Evolutionary conservation across 2,113 vertebrate species (phyloP).

Genomic region (Gyps fulvus): DNA sequence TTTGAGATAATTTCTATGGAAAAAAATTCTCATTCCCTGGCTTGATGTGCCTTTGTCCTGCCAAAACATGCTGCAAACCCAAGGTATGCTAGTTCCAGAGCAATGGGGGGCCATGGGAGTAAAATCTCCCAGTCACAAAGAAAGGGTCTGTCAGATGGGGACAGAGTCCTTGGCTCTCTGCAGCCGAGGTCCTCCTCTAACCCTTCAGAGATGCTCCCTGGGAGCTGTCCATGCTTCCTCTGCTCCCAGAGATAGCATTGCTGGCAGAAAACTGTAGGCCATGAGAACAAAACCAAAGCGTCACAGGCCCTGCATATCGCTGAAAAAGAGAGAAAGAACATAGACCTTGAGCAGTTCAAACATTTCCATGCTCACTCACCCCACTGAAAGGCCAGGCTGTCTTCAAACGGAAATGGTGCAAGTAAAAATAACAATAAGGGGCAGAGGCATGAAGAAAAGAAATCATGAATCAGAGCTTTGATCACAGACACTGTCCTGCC

Average conservation of each 20-base stretch:
- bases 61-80: not conserved
- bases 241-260: not conserved
- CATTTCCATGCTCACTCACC: not conserved
- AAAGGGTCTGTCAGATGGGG: not conserved
- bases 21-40: not conserved
- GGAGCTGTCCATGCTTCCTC: not conserved
- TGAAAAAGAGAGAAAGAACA: not conserved
- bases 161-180: not conserved
- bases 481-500: not conserved
- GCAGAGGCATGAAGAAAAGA: not conserved
- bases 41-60: not conserved
- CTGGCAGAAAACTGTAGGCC: not conserved
- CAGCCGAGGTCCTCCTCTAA: not conserved
- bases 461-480: not conserved
- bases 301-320: not conserved
- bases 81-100: not conserved
- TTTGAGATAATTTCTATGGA: not conserved
- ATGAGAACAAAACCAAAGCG: not conserved
- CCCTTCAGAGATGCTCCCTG: not conserved
- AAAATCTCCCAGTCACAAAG: not conserved
- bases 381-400: not conserved
- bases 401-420: not conserved
- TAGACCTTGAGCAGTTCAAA: not conserved
- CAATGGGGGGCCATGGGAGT: rapidly evolving
- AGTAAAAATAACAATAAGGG: not conserved